phyloP scores from a whole-genome alignment of 2,888 invertebrate species.

The Tortricodes alternella region DNA sequence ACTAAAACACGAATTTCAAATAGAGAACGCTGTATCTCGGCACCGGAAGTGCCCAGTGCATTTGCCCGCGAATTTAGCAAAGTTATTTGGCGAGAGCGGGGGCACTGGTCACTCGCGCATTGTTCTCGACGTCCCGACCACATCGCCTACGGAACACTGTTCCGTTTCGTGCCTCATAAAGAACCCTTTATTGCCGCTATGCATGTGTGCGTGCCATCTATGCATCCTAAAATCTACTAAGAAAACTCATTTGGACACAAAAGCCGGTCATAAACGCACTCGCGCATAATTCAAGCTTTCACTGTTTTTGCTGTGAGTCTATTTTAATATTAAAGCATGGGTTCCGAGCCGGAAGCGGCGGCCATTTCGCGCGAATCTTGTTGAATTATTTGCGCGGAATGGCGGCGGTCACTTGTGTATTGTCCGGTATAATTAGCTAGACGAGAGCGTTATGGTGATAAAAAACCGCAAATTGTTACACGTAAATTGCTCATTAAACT shows the following conservation, averaged over 20 bases:
- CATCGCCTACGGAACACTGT: conserved; percentile 52
- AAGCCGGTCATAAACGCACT: conserved; percentile 33
- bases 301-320: conserved; percentile 40
- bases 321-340: conserved; percentile 58
- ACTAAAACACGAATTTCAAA: conserved; percentile 45
- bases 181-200: conserved; percentile 58
- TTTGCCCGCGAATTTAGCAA: conserved; percentile 60
- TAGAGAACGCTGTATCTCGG: conserved; percentile 41
- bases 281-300: conserved; percentile 29
- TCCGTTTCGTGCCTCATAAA: conserved; percentile 64
- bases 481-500: conserved; percentile 51
- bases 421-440: conserved; percentile 47
- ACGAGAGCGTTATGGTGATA: conserved; percentile 53
- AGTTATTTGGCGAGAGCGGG: conserved; percentile 53
- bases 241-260: conserved; percentile 38
- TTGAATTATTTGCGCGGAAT: conserved; percentile 73
- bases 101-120: conserved; percentile 46
- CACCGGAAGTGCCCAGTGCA: conserved; percentile 60
- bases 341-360: conserved; percentile 50
- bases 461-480: conserved; percentile 62
- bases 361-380: conserved; percentile 72
- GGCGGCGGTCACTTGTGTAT: conserved; percentile 61
- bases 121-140: conserved; percentile 51
- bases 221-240: conserved; percentile 46
- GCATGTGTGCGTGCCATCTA: conserved; percentile 58